Base-by-base conservation (phyloP, 2,797 vertebrate genomes). In the Cephalopachus bancanus region DNA sequence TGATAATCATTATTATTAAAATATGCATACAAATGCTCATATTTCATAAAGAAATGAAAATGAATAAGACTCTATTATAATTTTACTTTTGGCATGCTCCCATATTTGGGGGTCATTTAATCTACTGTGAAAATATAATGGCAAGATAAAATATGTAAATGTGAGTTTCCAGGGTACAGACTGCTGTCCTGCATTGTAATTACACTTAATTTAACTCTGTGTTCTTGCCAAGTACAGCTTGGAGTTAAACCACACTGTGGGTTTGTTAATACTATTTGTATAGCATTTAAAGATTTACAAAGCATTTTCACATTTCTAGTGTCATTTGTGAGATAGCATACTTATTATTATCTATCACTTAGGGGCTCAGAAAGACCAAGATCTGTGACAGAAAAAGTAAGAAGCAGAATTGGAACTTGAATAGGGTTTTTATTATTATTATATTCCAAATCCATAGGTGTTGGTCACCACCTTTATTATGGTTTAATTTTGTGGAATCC, bases 31-130 rank as follows among this genome's bases (percentile, higher is more conserved):
- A 69, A 86, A 33, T 79, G 11, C 15, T 90, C 30, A 57, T 24
- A 84, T 19, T 95, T 93, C 57, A 93, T 71, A 81, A 7, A 67
- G 30, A 91, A 86, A 92, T 84, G 15, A 88, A 85, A 86, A 76
- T 74, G 16, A 72, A 28, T 53, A 78, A 67, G 53, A 85, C 22
- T 60, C 3, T 53, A 22, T 37, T 78, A 20, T 33, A 86, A 65
- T 49, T 87, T 91, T 69, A 83, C 16, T 95, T 93, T 94, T 62
- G 62, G 14, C 1, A 84, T 83, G 14, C 16, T 79, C 74, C 12
- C 33, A 30, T 67, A 85, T 74, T 94, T 91, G 44, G 65, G 28
- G n/a, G 11, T 74, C 15, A 80, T 49, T 91, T 79, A 53, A 49
- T 95, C 71, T 91, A 24, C n/a, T 62, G 11, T 78, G 89, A 95